Percentiles rank a stretch among this genome's conserved stretches.
phyloP scores from a whole-genome alignment of 2,113 vertebrate species.

The Protobothrops mucrosquamatus region DNA sequence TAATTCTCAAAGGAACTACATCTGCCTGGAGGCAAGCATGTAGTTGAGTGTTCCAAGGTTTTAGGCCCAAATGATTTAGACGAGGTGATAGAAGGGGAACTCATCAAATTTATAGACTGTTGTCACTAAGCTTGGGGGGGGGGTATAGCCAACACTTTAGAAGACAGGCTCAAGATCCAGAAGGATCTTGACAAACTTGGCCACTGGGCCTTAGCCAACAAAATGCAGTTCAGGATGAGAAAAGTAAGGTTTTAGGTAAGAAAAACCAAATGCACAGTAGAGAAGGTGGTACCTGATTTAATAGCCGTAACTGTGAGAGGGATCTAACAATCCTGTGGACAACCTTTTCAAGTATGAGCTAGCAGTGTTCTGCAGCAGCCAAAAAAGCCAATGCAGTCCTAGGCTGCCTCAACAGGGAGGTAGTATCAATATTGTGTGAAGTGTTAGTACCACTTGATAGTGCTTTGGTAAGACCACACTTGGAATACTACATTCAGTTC shows the following conservation, averaged over 20 bases:
- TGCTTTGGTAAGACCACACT: too few relatives aligned
- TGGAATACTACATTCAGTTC: too few relatives aligned
- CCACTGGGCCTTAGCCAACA: not conserved
- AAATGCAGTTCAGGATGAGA: not conserved
- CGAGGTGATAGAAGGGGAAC: not conserved
- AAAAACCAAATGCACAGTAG: not conserved
- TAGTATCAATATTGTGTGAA: too few relatives aligned
- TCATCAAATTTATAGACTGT: not conserved
- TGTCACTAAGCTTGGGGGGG: not conserved
- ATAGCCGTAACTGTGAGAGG: too few relatives aligned
- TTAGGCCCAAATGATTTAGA: not conserved
- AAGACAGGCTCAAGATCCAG: not conserved
- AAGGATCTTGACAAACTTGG: too few relatives aligned
- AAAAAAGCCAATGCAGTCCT: too few relatives aligned
- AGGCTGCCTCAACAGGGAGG: too few relatives aligned
- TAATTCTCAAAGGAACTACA: not conserved
- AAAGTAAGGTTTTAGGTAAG: not conserved
- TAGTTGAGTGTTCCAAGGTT: not conserved
- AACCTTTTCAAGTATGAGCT: too few relatives aligned
- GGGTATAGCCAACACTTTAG: too few relatives aligned
- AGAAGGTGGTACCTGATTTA: not conserved
- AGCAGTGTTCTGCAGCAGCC: too few relatives aligned
- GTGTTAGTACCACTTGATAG: too few relatives aligned
- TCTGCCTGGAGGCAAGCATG: not conserved
- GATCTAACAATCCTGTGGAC: too few relatives aligned